Evolutionary conservation across 2,888 invertebrate genomes (phyloP).

Genomic region (Scrobipalpa costella): DNA sequence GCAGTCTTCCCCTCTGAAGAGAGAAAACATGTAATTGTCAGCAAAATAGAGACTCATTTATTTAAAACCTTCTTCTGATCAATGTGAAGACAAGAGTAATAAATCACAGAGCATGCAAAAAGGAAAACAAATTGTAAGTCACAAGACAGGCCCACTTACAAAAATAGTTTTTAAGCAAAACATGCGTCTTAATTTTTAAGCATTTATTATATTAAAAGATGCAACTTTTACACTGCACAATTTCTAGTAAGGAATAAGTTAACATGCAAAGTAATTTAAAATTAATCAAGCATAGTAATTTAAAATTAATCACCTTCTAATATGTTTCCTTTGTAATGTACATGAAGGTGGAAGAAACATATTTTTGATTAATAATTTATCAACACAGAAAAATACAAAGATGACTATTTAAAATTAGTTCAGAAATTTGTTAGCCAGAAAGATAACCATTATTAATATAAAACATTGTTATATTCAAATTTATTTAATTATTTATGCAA

Average conservation of each 20-base stretch:
- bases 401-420: not conserved
- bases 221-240: too few species aligned
- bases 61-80: not conserved
- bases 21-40: not conserved
- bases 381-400: not conserved
- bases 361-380: constrained; percentile 4
- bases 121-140: not conserved
- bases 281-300: not conserved
- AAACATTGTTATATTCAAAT: too few species aligned
- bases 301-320: not conserved
- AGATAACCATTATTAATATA: too few species aligned
- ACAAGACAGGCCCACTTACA: not conserved
- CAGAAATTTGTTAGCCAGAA: not conserved
- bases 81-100: too few species aligned
- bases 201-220: too few species aligned
- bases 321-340: not conserved
- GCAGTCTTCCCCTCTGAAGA: constrained; percentile 65
- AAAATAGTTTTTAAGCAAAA: not conserved
- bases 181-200: not conserved
- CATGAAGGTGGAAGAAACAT: constrained; percentile 1
- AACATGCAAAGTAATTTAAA: not conserved
- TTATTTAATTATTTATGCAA: too few species aligned
- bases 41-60: not conserved
- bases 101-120: not conserved
- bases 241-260: not conserved